These are phyloP conservation scores for Acanthurus lineatus DNA, from an alignment of 2,797 vertebrate genomes.

Conservation along the genomic window DNA sequence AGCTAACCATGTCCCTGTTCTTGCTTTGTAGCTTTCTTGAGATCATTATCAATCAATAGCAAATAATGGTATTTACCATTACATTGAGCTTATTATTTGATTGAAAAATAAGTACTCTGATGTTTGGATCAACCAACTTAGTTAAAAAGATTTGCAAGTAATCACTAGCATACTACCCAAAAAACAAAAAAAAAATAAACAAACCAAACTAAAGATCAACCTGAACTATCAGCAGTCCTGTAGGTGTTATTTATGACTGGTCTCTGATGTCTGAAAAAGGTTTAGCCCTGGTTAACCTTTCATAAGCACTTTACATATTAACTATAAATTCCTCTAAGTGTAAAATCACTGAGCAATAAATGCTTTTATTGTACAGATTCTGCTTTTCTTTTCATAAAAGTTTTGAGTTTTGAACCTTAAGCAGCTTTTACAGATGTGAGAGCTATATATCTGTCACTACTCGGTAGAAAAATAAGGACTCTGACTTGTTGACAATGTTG, in stretches of 20 bases:
- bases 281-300: background rate
- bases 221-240: background rate
- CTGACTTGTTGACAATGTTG: slow-evolving; percentile 12
- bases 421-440: slow-evolving; percentile 1
- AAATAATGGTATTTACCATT: background rate
- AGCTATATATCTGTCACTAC: background rate
- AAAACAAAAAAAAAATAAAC: background rate
- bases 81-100: background rate
- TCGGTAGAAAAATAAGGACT: background rate
- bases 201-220: background rate
- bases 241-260: background rate
- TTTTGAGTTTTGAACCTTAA: slow-evolving; percentile 4
- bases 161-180: too few relatives aligned
- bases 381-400: background rate
- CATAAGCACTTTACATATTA: background rate
- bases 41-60: background rate
- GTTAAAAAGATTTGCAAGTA: background rate
- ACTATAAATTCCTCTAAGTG: background rate
- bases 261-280: background rate
- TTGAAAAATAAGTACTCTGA: background rate
- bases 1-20: background rate
- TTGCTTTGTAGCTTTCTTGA: background rate
- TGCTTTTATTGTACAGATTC: background rate
- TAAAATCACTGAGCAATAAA: background rate
- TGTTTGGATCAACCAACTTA: background rate